A percentile compares a stretch with the other conserved stretches of the same genome.
These are phyloP conservation scores for Archips xylosteana DNA, from an alignment of 2,888 invertebrate species.

Conservation along the genomic window DNA sequence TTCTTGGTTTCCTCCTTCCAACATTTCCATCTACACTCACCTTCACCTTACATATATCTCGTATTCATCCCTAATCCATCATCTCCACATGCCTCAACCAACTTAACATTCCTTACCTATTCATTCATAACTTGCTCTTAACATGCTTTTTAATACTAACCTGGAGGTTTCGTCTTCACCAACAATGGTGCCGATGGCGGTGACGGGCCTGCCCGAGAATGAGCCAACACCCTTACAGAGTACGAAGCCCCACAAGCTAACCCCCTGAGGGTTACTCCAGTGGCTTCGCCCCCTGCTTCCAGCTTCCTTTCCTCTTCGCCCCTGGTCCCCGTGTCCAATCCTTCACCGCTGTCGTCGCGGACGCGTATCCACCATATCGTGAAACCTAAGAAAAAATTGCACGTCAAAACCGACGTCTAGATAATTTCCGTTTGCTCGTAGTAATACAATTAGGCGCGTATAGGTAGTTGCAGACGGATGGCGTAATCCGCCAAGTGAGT, in stretches of 20 bases:
- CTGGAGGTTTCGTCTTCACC: constrained; percentile 79
- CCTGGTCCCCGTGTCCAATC: constrained; percentile 61
- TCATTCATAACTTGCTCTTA: too few relatives aligned
- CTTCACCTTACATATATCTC: too few relatives aligned
- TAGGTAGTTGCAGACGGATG: constrained; percentile 35
- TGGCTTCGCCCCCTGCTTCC: constrained; percentile 75
- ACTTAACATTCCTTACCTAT: too few relatives aligned
- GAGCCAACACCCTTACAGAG: constrained; percentile 75
- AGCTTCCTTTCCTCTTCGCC: constrained; percentile 72
- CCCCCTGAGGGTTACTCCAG: constrained; percentile 67
- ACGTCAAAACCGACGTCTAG: constrained; percentile 21
- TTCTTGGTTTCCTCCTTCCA: too few relatives aligned
- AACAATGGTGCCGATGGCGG: constrained; percentile 69
- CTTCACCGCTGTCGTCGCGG: constrained; percentile 72
- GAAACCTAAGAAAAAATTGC: constrained; percentile 59
- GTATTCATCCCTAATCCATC: too few relatives aligned
- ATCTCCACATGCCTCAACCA: too few relatives aligned
- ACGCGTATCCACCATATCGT: constrained; percentile 78
- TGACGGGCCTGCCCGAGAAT: constrained; percentile 75
- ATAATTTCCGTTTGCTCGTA: constrained; percentile 37
- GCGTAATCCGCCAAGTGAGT: constrained; percentile 39
- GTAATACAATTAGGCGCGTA: constrained; percentile 34
- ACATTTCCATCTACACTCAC: too few relatives aligned
- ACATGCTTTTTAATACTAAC: constrained; percentile 48
- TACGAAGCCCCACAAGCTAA: constrained; percentile 76